Percentiles rank a stretch among this genome's conserved stretches.
Conservation (phyloP, 1,140 invertebrate species). For the Brachionus sp. region DNA sequence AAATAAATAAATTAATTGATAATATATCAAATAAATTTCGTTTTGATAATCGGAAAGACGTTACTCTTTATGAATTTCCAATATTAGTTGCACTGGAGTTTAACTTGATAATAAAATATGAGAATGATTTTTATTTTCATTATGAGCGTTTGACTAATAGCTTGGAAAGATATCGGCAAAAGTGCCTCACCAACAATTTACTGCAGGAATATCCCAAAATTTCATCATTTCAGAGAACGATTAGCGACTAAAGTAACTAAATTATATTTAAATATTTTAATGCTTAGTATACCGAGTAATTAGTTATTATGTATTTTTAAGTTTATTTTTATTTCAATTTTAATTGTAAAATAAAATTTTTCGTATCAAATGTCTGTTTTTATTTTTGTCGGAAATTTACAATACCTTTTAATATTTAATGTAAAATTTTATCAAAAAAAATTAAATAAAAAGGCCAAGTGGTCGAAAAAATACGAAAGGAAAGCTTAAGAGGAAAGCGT, state of each 20-base stretch:
- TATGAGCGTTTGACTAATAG: not conserved
- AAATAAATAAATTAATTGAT: constrained; percentile 79
- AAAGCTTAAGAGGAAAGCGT: no score
- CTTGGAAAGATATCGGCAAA: not conserved
- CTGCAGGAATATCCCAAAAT: not conserved
- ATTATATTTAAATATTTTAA: not conserved
- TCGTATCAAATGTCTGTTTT: not conserved
- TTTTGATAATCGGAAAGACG: constrained; percentile 77
- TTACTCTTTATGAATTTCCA: constrained; percentile 85
- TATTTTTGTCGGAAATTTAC: not conserved
- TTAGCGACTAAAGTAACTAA: not conserved
- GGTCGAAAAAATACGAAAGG: no score
- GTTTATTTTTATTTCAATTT: not conserved
- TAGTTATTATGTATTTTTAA: not conserved
- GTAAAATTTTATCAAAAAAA: no score
- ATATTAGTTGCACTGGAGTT: constrained; percentile 90
- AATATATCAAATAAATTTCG: constrained; percentile 83
- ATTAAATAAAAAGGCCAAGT: no score
- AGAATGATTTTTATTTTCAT: constrained; percentile 24
- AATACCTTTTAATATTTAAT: not conserved
- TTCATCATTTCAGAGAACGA: not conserved
- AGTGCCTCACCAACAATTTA: not conserved
- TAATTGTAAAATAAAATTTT: not conserved
- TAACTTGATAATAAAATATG: constrained; percentile 63
- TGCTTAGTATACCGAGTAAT: not conserved